Conservation (phyloP, 2,797 vertebrate species). For the Anomalospiza imberbis region DNA sequence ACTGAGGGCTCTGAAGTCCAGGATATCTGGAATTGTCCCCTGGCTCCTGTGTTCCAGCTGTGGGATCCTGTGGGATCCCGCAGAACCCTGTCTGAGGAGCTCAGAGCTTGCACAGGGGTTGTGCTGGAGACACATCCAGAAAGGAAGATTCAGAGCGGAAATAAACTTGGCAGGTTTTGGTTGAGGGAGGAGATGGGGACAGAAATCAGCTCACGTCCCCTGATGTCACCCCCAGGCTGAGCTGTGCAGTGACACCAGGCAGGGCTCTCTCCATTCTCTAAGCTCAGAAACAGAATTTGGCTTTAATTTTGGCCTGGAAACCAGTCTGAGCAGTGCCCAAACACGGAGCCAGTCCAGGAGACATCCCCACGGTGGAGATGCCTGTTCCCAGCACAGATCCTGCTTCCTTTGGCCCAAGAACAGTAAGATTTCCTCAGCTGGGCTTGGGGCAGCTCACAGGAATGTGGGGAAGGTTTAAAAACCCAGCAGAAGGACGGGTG, state of each 20-base stretch:
- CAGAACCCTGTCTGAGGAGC: background rate
- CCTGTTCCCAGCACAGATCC: background rate
- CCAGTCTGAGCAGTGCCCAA: accelerated
- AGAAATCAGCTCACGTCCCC: background rate
- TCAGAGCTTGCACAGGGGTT: background rate
- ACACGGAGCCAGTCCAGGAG: background rate
- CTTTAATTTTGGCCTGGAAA: background rate
- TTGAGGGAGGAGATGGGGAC: background rate
- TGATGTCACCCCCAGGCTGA: background rate
- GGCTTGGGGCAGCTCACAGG: background rate
- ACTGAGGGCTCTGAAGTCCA: background rate
- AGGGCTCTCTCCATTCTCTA: background rate
- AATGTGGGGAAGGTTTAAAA: background rate
- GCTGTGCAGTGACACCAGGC: background rate
- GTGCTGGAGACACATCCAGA: background rate
- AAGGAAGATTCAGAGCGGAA: background rate
- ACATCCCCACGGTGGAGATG: accelerated
- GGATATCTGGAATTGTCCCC: background rate
- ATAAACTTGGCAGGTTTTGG: background rate
- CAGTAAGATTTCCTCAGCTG: background rate
- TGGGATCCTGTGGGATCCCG: background rate
- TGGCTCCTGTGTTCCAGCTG: background rate
- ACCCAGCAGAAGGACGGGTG: background rate
- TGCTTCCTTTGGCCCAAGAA: background rate
- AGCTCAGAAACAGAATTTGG: background rate